Conservation (phyloP, 2,113 vertebrate genomes). For the Nerophis lumbriciformis region DNA sequence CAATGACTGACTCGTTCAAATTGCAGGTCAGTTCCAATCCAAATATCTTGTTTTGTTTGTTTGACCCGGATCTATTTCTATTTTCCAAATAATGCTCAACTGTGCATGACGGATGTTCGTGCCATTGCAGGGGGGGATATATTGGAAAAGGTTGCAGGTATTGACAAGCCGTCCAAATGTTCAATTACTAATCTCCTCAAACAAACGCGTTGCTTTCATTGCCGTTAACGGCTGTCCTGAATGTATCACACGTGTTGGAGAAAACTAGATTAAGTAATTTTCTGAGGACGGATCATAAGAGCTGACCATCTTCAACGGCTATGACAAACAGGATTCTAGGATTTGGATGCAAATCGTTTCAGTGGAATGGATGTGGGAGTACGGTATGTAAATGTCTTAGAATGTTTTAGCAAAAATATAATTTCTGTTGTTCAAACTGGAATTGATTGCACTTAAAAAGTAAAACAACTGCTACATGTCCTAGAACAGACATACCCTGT, state of each 20-base stretch:
- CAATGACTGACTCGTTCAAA: too few relatives aligned
- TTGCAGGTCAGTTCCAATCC: too few relatives aligned
- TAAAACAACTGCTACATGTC: too few relatives aligned
- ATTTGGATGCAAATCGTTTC: too few relatives aligned
- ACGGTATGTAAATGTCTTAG: too few relatives aligned
- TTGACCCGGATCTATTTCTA: too few relatives aligned
- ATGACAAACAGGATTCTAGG: too few relatives aligned
- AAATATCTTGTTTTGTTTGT: too few relatives aligned
- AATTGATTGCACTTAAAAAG: too few relatives aligned
- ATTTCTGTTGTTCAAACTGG: too few relatives aligned
- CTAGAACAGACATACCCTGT: too few relatives aligned
- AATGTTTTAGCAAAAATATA: too few relatives aligned
- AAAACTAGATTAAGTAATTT: background rate
- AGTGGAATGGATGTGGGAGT: background rate
- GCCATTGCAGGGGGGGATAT: background rate
- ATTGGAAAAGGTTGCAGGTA: constrained; percentile 11
- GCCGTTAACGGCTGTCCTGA: background rate
- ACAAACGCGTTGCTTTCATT: background rate
- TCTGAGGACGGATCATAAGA: constrained; percentile 3
- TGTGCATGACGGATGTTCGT: background rate
- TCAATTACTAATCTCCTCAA: constrained; percentile 5
- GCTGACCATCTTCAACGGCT: background rate
- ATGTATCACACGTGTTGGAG: background rate
- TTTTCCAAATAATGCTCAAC: background rate
- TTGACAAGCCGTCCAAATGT: constrained; percentile 6